Evolutionary conservation across 2,888 invertebrate species (phyloP).

Genomic region (Thelaira solivaga): DNA sequence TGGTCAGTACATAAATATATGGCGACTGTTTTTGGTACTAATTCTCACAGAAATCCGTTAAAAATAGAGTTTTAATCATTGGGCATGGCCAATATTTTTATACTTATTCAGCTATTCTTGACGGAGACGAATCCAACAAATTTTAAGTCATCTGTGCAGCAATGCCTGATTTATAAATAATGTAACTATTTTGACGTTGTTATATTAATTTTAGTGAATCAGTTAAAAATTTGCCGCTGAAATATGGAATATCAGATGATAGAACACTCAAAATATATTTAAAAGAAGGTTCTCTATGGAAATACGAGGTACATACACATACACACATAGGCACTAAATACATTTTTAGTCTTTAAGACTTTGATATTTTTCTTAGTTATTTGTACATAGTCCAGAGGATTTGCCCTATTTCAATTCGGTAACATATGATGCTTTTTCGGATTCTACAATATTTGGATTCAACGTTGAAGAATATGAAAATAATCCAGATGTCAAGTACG

Average conservation of each 20-base stretch:
- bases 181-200: too few species aligned
- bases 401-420: constrained; percentile 70
- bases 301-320: constrained; percentile 66
- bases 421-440: constrained; percentile 61
- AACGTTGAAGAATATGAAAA: constrained; percentile 70
- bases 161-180: not conserved
- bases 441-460: constrained; percentile 64
- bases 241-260: constrained; percentile 65
- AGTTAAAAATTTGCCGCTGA: constrained; percentile 65
- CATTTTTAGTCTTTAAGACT: too few species aligned
- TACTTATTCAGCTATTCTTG: too few species aligned
- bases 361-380: constrained; percentile 65
- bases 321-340: too few species aligned
- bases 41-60: too few species aligned
- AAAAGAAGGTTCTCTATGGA: constrained; percentile 63
- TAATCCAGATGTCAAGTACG: constrained; percentile 65
- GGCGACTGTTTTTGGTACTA: too few species aligned
- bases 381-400: constrained; percentile 72
- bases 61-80: too few species aligned
- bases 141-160: too few species aligned
- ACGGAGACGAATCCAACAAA: too few species aligned
- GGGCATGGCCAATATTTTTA: too few species aligned
- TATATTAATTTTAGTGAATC: constrained; percentile 62
- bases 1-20: too few species aligned
- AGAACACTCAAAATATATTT: constrained; percentile 64